phyloP scores from a whole-genome alignment of 2,797 vertebrate genomes.

The Anisognathus igniventris region DNA sequence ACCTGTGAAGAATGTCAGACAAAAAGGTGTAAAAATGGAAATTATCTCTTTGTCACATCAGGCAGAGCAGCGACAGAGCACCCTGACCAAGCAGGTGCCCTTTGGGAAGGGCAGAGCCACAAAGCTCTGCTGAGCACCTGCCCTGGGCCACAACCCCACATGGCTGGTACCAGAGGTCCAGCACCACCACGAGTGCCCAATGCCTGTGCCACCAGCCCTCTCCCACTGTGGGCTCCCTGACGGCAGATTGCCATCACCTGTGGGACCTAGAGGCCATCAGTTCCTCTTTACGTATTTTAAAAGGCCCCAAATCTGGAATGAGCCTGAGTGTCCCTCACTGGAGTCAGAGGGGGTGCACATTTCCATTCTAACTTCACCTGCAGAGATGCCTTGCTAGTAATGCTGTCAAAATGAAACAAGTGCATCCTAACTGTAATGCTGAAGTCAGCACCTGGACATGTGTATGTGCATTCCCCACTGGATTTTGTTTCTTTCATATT shows the following conservation, averaged over 20 bases:
- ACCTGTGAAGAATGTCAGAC: not conserved
- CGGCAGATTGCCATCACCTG: rapidly evolving
- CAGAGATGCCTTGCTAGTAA: not conserved
- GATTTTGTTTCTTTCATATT: not conserved
- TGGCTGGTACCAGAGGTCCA: not conserved
- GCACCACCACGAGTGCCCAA: rapidly evolving
- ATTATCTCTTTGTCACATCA: not conserved
- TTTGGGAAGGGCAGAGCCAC: not conserved
- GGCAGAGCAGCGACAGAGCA: not conserved
- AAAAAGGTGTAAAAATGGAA: not conserved
- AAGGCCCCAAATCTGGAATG: not conserved
- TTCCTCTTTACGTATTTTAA: not conserved
- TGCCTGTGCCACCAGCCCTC: not conserved
- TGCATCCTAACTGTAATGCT: rapidly evolving
- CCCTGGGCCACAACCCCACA: rapidly evolving
- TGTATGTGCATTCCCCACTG: rapidly evolving
- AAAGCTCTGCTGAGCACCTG: not conserved
- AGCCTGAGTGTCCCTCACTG: rapidly evolving
- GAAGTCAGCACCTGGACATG: not conserved
- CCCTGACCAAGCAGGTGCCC: not conserved
- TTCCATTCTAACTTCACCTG: not conserved
- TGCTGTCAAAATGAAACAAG: not conserved
- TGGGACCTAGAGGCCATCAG: not conserved
- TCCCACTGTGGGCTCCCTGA: not conserved
- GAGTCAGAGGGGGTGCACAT: not conserved